A percentile compares a stretch with the other conserved stretches of the same genome.
phyloP scores from a whole-genome alignment of 2,797 vertebrate genomes.

The Melanotaenia parkinsoni region DNA sequence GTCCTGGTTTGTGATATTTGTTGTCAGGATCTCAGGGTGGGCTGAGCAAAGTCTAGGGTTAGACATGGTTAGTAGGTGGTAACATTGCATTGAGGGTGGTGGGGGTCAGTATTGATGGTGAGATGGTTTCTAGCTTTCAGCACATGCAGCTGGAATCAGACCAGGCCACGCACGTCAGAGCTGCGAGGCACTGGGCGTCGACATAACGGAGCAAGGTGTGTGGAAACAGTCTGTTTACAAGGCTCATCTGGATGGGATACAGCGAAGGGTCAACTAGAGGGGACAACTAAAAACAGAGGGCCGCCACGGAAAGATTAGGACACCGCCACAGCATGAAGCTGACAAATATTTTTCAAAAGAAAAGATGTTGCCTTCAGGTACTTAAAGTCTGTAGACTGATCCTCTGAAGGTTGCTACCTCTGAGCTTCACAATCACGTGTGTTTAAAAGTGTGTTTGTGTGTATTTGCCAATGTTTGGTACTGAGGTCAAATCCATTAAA shows the following conservation, averaged over 20 bases:
- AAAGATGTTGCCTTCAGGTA: constrained; percentile 67
- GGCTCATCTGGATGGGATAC: constrained; percentile 78
- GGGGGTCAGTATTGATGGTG: constrained; percentile 37
- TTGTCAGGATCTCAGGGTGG: constrained; percentile 59
- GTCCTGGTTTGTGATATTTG: constrained; percentile 69
- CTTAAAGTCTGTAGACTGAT: constrained; percentile 66
- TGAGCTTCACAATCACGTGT: constrained; percentile 79
- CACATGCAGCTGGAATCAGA: constrained; percentile 79
- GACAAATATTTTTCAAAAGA: constrained; percentile 73
- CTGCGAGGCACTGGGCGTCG: constrained; percentile 76
- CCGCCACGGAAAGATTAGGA: constrained; percentile 59
- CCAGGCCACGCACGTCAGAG: constrained; percentile 78
- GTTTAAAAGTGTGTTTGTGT: constrained; percentile 22
- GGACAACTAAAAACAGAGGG: constrained; percentile 79
- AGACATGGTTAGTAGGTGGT: constrained; percentile 60
- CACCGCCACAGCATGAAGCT: constrained; percentile 58
- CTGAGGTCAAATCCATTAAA: constrained; percentile 61
- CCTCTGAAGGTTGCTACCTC: constrained; percentile 73
- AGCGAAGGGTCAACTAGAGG: constrained; percentile 79
- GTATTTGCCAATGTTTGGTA: constrained; percentile 24
- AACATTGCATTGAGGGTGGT: constrained; percentile 71
- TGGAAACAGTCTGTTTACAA: constrained; percentile 85
- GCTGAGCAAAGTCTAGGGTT: constrained; percentile 41
- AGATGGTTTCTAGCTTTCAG: constrained; percentile 89
- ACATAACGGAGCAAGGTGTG: constrained; percentile 81